Percentiles rank a stretch among this genome's conserved stretches.
Evolutionary conservation across 2,888 invertebrate species (phyloP).

Genomic region (Eupeodes latifasciatus): DNA sequence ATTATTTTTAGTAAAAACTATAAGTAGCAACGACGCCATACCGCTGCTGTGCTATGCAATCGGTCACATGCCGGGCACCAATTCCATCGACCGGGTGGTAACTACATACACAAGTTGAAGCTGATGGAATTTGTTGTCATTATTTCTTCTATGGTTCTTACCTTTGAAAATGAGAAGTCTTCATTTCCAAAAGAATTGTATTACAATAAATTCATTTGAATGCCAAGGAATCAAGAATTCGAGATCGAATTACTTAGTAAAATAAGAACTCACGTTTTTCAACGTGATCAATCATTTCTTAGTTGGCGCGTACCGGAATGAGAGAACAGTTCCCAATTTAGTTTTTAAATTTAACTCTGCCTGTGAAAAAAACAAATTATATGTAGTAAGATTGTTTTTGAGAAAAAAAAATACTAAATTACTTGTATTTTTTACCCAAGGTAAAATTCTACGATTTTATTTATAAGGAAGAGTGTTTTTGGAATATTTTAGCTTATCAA

Average conservation of each 20-base stretch:
- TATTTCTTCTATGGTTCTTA: slow-evolving; percentile 46
- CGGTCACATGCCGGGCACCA: background rate
- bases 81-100: no score
- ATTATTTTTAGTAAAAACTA: background rate
- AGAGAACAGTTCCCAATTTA: slow-evolving; percentile 8
- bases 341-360: background rate
- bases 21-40: background rate
- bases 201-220: slow-evolving; percentile 11
- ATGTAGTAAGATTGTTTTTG: slow-evolving; percentile 4
- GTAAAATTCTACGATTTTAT: background rate
- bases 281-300: slow-evolving; percentile 34
- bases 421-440: slow-evolving; percentile 10
- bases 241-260: slow-evolving; percentile 1
- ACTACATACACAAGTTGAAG: slow-evolving; percentile 2
- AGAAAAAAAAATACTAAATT: background rate
- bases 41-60: background rate
- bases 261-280: slow-evolving; percentile 35
- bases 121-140: slow-evolving; percentile 64
- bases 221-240: slow-evolving; percentile 41
- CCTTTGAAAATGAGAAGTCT: slow-evolving; percentile 30
- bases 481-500: slow-evolving; percentile 3
- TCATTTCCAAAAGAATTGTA: slow-evolving; percentile 23
- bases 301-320: slow-evolving; percentile 38
- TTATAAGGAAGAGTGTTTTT: background rate
- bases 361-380: background rate